Percentiles rank a stretch among this genome's conserved stretches.
phyloP scores from a whole-genome alignment of 2,888 invertebrate genomes.

The Eupithecia subfuscata region DNA sequence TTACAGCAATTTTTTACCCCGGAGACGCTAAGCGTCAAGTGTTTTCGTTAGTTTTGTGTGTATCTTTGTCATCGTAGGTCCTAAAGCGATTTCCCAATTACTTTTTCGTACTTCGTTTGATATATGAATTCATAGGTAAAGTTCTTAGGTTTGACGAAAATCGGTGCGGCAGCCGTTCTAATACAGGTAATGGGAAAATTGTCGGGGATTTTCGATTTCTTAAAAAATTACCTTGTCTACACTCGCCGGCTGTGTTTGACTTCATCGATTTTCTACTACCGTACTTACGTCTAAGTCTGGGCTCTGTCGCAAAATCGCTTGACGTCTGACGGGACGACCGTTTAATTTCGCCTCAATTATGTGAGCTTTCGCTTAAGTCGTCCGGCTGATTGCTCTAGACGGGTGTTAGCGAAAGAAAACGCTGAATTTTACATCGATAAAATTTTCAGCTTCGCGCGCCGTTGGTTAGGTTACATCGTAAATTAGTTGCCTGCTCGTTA shows the following conservation, averaged over 20 bases:
- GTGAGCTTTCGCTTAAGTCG: conserved; percentile 35
- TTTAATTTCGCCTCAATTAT: conserved; percentile 39
- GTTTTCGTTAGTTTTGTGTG: background rate
- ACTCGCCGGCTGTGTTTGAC: background rate
- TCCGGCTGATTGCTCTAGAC: conserved; percentile 32
- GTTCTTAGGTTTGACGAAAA: background rate
- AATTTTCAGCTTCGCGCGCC: conserved; percentile 27
- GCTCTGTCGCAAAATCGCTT: conserved; percentile 6
- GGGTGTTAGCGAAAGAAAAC: conserved; percentile 25
- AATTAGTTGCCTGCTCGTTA: conserved; percentile 28
- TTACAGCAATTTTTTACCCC: background rate
- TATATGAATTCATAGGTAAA: background rate
- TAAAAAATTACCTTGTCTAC: background rate
- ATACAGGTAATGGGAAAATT: background rate
- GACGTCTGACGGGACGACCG: conserved; percentile 12
- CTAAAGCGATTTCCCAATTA: too few species aligned
- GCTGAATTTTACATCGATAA: conserved; percentile 39
- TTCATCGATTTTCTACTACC: conserved; percentile 5
- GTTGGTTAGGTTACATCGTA: conserved; percentile 16
- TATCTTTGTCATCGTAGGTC: background rate
- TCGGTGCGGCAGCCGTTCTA: background rate
- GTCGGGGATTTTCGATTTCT: background rate
- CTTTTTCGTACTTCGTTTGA: background rate
- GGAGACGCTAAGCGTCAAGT: background rate
- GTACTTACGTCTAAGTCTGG: background rate